Evolutionary conservation across 2,888 invertebrate genomes (phyloP).

Genomic region (Eueremaeus valkanovi): DNA sequence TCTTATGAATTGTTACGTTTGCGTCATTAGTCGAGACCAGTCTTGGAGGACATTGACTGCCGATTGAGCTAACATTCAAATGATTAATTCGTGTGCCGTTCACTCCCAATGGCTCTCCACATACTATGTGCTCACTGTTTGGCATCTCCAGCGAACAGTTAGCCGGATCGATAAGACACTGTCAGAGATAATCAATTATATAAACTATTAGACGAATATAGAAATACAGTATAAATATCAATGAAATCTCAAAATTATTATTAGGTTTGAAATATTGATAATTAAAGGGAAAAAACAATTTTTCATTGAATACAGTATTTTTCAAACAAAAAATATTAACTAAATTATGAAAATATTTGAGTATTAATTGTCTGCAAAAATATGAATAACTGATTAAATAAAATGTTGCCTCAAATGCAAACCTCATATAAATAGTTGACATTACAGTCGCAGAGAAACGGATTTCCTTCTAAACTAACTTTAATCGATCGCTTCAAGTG

Average conservation of each 20-base stretch:
- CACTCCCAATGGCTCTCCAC: constrained; percentile 50
- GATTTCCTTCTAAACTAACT: constrained; percentile 54
- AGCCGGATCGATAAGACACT: constrained; percentile 19
- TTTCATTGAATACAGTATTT: no score
- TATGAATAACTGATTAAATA: no score
- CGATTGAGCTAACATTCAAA: constrained; percentile 48
- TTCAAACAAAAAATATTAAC: no score
- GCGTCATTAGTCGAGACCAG: constrained; percentile 40
- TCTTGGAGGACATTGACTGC: constrained; percentile 47
- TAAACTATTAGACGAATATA: neutral
- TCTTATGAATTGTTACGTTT: constrained; percentile 43
- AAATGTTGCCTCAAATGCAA: no score
- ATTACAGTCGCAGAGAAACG: constrained; percentile 56
- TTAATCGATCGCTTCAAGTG: constrained; percentile 41
- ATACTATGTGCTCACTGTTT: neutral
- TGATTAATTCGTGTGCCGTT: constrained; percentile 48
- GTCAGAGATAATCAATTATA: neutral
- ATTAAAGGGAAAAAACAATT: no score
- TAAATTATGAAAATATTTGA: no score
- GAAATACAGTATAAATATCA: no score
- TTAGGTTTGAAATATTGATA: no score
- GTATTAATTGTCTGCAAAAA: no score
- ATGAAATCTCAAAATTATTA: no score
- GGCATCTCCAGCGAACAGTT: neutral
- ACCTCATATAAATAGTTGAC: constrained; percentile 47